Conservation (phyloP, 2,113 vertebrate genomes). For the Lipotes vexillifer region DNA sequence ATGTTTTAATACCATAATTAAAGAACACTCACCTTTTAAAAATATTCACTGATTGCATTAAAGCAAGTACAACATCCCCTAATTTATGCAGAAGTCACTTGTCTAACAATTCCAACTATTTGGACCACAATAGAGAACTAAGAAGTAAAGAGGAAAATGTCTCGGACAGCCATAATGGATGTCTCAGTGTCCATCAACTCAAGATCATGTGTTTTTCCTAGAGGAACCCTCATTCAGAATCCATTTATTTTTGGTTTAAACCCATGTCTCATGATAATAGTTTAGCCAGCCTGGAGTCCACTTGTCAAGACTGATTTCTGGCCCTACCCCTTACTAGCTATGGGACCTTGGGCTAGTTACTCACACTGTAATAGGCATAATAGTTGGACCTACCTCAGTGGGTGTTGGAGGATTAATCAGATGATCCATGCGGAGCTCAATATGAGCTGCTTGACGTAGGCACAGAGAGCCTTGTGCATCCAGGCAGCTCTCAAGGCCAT, state of each 20-base stretch:
- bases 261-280: not conserved
- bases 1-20: not conserved
- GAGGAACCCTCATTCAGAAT: not conserved
- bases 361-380: not conserved
- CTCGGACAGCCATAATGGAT: not conserved
- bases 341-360: not conserved
- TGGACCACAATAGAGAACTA: not conserved
- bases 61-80: not conserved
- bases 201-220: not conserved
- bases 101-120: not conserved
- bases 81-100: not conserved
- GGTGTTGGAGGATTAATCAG: not conserved
- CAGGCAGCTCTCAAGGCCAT: not conserved
- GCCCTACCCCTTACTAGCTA: not conserved
- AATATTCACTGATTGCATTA: not conserved
- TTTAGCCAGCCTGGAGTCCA: not conserved
- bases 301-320: not conserved
- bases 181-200: not conserved
- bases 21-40: not conserved
- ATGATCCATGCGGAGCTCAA: not conserved
- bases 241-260: not conserved
- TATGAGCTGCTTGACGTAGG: not conserved
- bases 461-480: not conserved
- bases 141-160: not conserved
- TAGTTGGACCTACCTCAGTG: fast-evolving